A percentile compares a stretch with the other conserved stretches of the same genome.
phyloP scores from a whole-genome alignment of 2,113 vertebrate species.

The Corynorhinus townsendii region DNA sequence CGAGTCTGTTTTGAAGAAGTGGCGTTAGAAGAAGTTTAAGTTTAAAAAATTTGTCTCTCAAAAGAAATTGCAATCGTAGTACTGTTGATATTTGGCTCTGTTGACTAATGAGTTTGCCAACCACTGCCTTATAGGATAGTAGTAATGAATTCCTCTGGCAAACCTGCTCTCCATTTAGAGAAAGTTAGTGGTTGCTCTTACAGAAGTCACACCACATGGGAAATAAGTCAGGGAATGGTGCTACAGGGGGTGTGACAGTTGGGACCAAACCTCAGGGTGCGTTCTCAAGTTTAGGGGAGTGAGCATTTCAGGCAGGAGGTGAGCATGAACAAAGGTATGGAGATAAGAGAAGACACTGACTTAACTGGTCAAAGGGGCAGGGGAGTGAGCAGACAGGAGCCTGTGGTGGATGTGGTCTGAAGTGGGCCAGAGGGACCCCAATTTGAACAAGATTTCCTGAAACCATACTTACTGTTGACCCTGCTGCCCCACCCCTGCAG shows the following conservation, averaged over 20 bases:
- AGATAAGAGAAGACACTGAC: background rate
- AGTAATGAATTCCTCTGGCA: background rate
- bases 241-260: background rate
- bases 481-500: rapidly evolving
- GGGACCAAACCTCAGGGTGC: background rate
- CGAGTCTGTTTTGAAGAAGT: too few relatives aligned
- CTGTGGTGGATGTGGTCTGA: background rate
- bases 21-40: too few relatives aligned
- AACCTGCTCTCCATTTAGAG: background rate
- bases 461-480: background rate
- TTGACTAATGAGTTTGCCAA: too few relatives aligned
- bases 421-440: background rate
- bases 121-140: too few relatives aligned
- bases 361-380: background rate
- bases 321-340: background rate
- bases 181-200: background rate
- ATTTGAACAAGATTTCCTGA: background rate
- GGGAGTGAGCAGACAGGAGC: background rate
- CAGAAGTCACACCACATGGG: background rate
- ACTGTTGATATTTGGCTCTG: too few relatives aligned
- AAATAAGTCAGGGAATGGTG: background rate
- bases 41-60: too few relatives aligned
- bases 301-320: background rate
- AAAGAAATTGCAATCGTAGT: too few relatives aligned
- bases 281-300: background rate